These are phyloP conservation scores for Apis dorsata DNA, from an alignment of 1,140 invertebrate species.

Conservation along the genomic window DNA sequence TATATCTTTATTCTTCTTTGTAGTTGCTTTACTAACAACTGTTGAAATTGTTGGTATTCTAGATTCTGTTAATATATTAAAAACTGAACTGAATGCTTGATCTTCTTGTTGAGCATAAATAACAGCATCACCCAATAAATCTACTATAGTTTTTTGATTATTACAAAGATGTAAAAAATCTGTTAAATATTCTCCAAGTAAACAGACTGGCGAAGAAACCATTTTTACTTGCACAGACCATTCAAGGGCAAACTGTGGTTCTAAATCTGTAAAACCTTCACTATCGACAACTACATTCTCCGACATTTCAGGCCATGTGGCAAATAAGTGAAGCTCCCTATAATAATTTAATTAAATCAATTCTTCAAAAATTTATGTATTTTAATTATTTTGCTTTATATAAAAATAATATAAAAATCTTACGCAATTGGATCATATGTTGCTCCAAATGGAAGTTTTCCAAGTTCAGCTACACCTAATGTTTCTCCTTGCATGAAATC, in stretches of 20 bases:
- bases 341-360: conserved; percentile 69
- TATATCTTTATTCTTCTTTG: conserved; percentile 77
- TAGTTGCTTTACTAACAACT: conserved; percentile 76
- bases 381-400: background rate
- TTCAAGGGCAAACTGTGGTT: conserved; percentile 90
- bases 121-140: conserved; percentile 82
- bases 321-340: conserved; percentile 88
- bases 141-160: conserved; percentile 79
- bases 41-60: conserved; percentile 81
- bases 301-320: conserved; percentile 92
- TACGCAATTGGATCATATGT: conserved; percentile 88
- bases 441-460: conserved; percentile 91
- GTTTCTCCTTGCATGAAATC: conserved; percentile 84
- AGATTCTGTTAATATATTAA: conserved; percentile 82
- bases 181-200: conserved; percentile 84
- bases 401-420: conserved; percentile 31
- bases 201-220: conserved; percentile 82
- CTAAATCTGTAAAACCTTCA: conserved; percentile 92
- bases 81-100: conserved; percentile 75
- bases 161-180: conserved; percentile 81
- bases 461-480: conserved; percentile 80
- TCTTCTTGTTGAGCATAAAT: conserved; percentile 68
- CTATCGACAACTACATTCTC: conserved; percentile 94
- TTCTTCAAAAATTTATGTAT: background rate
- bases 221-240: conserved; percentile 86